These are phyloP conservation scores for Zaprionus nigranus DNA, from an alignment of 1,140 invertebrate species.

Conservation along the genomic window DNA sequence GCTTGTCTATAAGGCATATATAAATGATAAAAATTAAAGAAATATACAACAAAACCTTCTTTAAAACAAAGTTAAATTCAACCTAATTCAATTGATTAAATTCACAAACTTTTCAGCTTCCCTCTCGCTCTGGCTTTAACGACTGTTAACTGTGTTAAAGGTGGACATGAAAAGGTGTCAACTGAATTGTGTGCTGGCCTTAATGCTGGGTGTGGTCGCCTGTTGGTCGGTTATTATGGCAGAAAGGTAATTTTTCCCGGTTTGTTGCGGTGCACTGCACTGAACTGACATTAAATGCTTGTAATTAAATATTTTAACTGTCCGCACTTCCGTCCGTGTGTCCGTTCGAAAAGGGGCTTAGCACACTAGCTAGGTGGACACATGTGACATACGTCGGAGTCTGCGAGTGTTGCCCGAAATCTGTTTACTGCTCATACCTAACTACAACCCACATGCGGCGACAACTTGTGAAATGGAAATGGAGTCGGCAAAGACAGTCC, in stretches of 20 bases:
- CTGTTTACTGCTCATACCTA: constrained; percentile 14
- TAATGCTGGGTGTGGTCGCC: constrained; percentile 55
- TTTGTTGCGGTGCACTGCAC: background rate
- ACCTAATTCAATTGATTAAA: background rate
- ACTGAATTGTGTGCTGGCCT: constrained; percentile 53
- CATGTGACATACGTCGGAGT: background rate
- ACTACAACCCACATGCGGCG: constrained; percentile 20
- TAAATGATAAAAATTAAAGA: background rate
- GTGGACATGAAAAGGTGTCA: constrained; percentile 55
- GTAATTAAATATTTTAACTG: constrained; percentile 79
- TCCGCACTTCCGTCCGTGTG: constrained; percentile 29
- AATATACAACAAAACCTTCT: background rate
- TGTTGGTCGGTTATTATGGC: constrained; percentile 53
- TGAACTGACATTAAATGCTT: constrained; percentile 62
- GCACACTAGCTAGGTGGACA: constrained; percentile 60
- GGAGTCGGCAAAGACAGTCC: constrained; percentile 3
- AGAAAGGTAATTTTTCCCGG: constrained; percentile 29
- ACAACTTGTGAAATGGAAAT: constrained; percentile 55
- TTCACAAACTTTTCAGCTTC: background rate
- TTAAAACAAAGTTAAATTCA: background rate
- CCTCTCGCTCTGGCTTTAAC: background rate
- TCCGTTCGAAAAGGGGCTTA: constrained; percentile 18
- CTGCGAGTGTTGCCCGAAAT: background rate
- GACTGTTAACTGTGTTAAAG: constrained; percentile 17
- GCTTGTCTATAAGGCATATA: background rate